phyloP scores from a whole-genome alignment of 1,140 invertebrate species.

The Dinoponera quadriceps region DNA sequence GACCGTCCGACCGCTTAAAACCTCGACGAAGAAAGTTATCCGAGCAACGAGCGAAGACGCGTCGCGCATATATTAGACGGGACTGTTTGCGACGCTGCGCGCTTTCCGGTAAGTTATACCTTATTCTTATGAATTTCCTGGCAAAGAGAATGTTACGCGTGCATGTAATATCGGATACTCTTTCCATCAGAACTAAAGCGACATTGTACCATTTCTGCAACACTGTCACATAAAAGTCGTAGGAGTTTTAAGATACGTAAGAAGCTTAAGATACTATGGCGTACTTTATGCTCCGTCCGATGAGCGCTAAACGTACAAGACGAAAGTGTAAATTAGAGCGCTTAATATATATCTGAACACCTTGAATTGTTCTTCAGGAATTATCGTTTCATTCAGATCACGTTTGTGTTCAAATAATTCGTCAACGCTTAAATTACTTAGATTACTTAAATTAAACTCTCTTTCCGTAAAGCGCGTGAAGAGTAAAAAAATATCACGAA shows the following conservation, averaged over 20 bases:
- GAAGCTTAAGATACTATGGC: background rate
- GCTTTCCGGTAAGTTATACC: conserved; percentile 57
- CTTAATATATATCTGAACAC: too few species aligned
- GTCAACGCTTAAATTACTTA: background rate
- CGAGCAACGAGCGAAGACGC: conserved; percentile 61
- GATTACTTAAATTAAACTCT: background rate
- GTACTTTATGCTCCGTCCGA: background rate
- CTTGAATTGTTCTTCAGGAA: background rate
- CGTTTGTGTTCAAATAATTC: conserved; percentile 8
- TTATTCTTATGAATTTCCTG: conserved; percentile 61
- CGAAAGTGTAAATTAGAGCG: background rate
- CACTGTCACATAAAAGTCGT: conserved; percentile 23
- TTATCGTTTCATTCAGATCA: background rate
- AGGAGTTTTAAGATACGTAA: conserved; percentile 27
- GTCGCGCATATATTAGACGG: conserved; percentile 60
- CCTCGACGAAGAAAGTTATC: conserved; percentile 61
- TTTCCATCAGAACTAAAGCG: conserved; percentile 36
- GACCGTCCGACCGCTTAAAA: conserved; percentile 62
- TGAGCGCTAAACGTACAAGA: background rate
- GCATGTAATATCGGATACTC: conserved; percentile 49
- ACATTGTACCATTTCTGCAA: conserved; percentile 14
- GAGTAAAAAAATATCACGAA: background rate
- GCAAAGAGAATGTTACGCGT: conserved; percentile 44
- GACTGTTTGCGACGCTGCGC: conserved; percentile 51
- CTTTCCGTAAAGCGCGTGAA: background rate